Evolutionary conservation across 2,797 vertebrate genomes (phyloP), one percentile per base, ranked within the genome.

Genomic region (Tinamus major): DNA sequence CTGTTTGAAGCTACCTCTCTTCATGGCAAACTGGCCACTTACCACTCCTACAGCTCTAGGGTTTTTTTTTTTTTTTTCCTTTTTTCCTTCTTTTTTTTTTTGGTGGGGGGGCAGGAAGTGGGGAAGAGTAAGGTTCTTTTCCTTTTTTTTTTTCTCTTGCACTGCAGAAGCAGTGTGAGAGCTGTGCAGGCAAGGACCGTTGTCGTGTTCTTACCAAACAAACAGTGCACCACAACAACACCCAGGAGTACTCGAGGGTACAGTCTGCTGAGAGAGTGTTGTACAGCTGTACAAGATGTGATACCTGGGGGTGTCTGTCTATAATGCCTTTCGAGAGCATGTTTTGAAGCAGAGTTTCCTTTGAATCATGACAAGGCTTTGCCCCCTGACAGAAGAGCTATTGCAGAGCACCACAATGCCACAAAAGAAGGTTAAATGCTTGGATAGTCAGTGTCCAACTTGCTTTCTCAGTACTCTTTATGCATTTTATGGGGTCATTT

Each of bases 131-230:
- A 23, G 23, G 7, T 29, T 29, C 3, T 33, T 46, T 29, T 5
- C 1, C 27, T 13, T 10, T 12, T 8, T 4, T 4, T 2, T 4
- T 3, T 33, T 12, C 10, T n/a, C 65, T 53, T 65, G 39, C 17
- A 13, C 20, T 71, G 4, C 6, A 2, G 21, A 55, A 35, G 13
- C n/a, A 81, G 62, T 2, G 1, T 35, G 69, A 51, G 4, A 58
- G 49, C 15, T 64, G 19, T 21, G 23, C 19, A 64, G 8, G 31
- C 18, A 42, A 69, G 16, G 27, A 79, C 31, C 21, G 62, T 21
- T 26, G 72, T 0, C 31, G 56, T 29, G 33, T 16, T 62, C 62
- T 49, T 16, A 68, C 41, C 49, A 72, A 49, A 72, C 4, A 6
- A 55, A 18, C 1, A 19, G 15, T 1, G 7, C 19, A 33, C 33